Conservation (phyloP, 2,888 invertebrate species). For the Nasonia oneida region DNA sequence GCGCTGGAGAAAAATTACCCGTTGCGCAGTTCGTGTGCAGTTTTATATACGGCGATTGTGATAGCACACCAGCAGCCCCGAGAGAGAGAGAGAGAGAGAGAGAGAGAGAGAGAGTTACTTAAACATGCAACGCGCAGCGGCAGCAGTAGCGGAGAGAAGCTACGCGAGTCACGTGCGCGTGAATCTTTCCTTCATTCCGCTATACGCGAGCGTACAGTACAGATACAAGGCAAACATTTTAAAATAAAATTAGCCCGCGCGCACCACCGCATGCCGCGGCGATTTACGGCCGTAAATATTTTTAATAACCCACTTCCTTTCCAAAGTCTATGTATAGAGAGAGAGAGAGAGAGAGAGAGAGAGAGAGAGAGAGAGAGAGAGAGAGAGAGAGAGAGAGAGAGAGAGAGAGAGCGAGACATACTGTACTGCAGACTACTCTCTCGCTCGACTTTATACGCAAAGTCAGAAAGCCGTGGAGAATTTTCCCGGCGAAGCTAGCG, state of each 20-base stretch:
- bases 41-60: not conserved
- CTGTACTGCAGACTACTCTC: not conserved
- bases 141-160: too few relatives aligned
- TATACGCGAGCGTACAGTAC: not conserved
- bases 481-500: not conserved
- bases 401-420: not conserved
- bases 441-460: too few relatives aligned
- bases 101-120: slow-evolving; percentile 5
- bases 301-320: slow-evolving; percentile 16
- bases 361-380: not conserved
- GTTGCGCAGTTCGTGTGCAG: not conserved
- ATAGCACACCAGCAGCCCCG: not conserved
- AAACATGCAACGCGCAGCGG: slow-evolving; percentile 9
- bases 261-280: not conserved
- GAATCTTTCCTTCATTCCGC: not conserved
- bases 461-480: not conserved
- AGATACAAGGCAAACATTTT: slow-evolving; percentile 6
- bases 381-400: not conserved
- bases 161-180: not conserved
- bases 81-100: not conserved
- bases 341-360: too few relatives aligned
- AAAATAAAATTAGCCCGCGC: not conserved
- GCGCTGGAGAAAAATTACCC: slow-evolving; percentile 24
- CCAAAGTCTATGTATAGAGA: not conserved
- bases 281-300: slow-evolving; percentile 25